Percentiles rank a stretch among this genome's conserved stretches.
These are phyloP conservation scores for Dicyrtoma fusca DNA, from an alignment of 2,888 invertebrate species.

Conservation along the genomic window DNA sequence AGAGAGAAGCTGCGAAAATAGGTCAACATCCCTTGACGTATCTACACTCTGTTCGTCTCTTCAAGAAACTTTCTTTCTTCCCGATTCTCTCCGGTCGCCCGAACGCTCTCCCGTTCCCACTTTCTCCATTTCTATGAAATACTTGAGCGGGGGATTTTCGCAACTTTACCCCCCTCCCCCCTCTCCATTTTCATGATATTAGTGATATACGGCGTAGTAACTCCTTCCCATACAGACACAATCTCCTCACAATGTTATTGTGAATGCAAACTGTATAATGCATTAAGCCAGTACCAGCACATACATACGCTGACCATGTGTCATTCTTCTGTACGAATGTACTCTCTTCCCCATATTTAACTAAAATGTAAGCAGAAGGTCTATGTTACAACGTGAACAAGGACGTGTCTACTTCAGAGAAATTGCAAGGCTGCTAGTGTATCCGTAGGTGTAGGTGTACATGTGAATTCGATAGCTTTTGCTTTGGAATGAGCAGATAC, in stretches of 20 bases:
- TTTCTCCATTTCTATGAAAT: background rate
- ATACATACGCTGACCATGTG: too few species aligned
- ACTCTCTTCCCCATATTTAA: too few species aligned
- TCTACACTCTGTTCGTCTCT: too few species aligned
- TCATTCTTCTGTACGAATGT: too few species aligned
- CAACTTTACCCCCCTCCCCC: background rate
- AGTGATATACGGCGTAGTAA: background rate
- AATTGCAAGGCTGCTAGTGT: background rate
- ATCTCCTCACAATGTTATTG: too few species aligned
- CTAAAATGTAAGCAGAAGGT: too few species aligned
- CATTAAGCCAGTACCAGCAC: too few species aligned
- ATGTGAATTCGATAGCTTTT: background rate
- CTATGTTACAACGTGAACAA: too few species aligned
- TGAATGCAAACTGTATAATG: too few species aligned
- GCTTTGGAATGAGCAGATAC: background rate
- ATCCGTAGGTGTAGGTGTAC: background rate
- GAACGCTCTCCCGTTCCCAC: background rate
- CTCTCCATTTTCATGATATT: background rate
- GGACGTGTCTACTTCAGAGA: background rate
- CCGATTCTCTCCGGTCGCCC: background rate
- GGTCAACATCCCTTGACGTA: conserved; percentile 19
- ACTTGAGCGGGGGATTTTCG: background rate
- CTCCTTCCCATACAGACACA: too few species aligned
- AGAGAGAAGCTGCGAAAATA: conserved; percentile 19
- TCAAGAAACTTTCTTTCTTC: conserved; percentile 23